Evolutionary conservation across 2,113 vertebrate genomes (phyloP).

Genomic region (Nicator chloris): DNA sequence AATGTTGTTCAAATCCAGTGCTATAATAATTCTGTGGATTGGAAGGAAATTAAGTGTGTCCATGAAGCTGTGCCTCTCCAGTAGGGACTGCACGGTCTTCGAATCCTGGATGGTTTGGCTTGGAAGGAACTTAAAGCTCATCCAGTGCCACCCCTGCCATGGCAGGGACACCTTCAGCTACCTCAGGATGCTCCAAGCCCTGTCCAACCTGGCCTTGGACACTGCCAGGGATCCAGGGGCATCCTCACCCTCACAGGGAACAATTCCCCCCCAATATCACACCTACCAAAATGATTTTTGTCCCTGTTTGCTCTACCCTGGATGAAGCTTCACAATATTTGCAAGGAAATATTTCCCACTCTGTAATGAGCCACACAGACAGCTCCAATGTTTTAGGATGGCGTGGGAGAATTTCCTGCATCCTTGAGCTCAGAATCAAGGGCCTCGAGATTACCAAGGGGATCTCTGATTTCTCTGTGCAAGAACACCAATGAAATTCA

Average conservation of each 20-base stretch:
- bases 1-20: neutral
- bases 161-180: neutral
- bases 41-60: conserved; percentile 13
- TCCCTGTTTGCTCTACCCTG: neutral
- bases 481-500: neutral
- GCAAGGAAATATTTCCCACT: neutral
- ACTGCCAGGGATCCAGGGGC: neutral
- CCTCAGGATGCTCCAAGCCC: neutral
- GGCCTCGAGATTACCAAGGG: neutral
- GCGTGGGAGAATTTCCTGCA: neutral
- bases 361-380: neutral
- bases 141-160: neutral
- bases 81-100: too few relatives aligned
- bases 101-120: too few relatives aligned
- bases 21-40: neutral
- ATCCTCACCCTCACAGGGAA: accelerated
- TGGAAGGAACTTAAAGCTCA: accelerated
- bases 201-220: accelerated
- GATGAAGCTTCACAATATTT: neutral
- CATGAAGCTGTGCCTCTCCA: neutral
- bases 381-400: neutral
- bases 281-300: neutral
- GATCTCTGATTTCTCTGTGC: neutral
- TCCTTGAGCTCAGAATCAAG: neutral
- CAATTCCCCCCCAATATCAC: neutral